Base-by-base conservation (phyloP, 2,797 vertebrate genomes). In the Alosa sapidissima region DNA sequence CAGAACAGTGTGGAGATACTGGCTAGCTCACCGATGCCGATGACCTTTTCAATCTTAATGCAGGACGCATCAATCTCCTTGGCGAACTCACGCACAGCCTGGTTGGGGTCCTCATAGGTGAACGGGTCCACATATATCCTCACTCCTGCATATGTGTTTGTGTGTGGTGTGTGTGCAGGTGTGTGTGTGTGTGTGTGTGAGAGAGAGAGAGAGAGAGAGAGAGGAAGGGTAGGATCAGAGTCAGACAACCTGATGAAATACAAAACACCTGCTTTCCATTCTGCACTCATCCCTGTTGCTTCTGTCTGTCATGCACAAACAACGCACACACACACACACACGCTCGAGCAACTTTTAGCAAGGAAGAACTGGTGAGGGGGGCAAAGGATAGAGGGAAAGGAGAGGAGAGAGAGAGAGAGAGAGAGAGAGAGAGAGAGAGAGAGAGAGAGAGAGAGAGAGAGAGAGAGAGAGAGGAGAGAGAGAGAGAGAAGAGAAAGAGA, bases 31-130 rank as follows among this genome's bases (percentile, higher is more conserved):
- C 98, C 98, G 91, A 99, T 98, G 94, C 98, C 98, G 93, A 99
- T 99, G 93, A 99, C 98, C 95, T 98, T 98, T 95, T 99, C 98
- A 51, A 99, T 99, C 94, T 99, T 98, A 93, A 99, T 99, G 91
- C 96, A 98, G 90, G 97, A 99, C 51, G 98, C 98, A 86, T 99
- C 98, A 0, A 99, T 99, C 95, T 99, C 98, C 94, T 99, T 99
- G 93, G 98, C 98, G 93, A 99, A 99, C 95, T 99, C 98, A n/a
- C 97, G 96, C 90, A 99, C 97, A 87, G 98, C 98, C 94, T 98
- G 98, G 92, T 99, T 98, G 41, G 98, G 98, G 93, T 99, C 98
- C 91, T 99, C 98, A 0, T 99, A 99, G 24, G 98, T 99, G 94
- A 99, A 99, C 86, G 98, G 98, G 91, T 99, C 98, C 92, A 99